Evolutionary conservation across 2,797 vertebrate genomes (phyloP), one percentile per base, ranked within the genome.

Genomic region (Coreius guichenoti): DNA sequence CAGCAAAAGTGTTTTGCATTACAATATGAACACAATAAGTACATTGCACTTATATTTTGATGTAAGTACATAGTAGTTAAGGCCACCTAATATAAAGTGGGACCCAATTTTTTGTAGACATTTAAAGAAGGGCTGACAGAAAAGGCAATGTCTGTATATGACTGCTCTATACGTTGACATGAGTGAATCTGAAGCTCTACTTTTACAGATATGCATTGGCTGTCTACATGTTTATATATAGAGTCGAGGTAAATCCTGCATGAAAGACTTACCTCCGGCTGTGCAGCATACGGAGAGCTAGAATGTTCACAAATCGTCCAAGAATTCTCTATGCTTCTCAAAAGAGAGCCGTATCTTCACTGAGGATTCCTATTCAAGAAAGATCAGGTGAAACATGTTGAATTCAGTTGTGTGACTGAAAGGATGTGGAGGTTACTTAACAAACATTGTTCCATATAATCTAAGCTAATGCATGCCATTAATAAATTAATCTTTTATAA

Each of bases 181-280:
- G 65, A 81, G 65, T 0, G 2, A 68, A 68, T 81, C 12, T n/a
- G 65, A 14, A 68, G 43, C 45, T 31, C 23, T 65, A 7, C 5
- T 5, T 72, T 14, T 68, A 5, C n/a, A 49, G 43, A 63, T 45
- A 9, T 80, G 43, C 56, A 83, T 65, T 26, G 51, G 58, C 70
- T 65, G 29, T 33, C 19, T 36, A 33, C 14, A 36, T 51, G 58
- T 83, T 67, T 83, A 54, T 83, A 65, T 51, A 73, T 63, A 83
- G 72, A 65, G 16, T 16, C 58, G 21, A 67, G 58, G 58, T 51
- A 39, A 51, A 83, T 54, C 31, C 31, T 21, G 23, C 29, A 54
- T 67, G 58, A 43, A 76, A 39, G 17, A 74, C n/a, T 26, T 5
- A 1, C 26, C 8, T 21, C 26, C 3, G 2, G 56, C 39, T 75